These are phyloP conservation scores for Sula dactylatra DNA, from an alignment of 2,113 vertebrate genomes.

Conservation along the genomic window DNA sequence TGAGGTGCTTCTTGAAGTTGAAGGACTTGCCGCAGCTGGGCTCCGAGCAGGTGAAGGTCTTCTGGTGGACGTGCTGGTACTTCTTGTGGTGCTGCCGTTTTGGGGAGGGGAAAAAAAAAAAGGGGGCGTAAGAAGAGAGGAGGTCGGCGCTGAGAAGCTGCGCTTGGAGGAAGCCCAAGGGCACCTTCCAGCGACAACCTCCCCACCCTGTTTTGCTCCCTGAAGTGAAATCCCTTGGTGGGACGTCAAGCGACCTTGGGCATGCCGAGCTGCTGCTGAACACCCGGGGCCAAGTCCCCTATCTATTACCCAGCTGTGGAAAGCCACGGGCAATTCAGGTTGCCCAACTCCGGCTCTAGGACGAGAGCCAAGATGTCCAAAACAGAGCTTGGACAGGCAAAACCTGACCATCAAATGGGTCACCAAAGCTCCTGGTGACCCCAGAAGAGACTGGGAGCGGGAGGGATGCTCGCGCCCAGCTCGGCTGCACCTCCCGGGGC, in stretches of 20 bases:
- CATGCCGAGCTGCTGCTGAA: background rate
- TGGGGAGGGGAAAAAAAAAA: background rate
- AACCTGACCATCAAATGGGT: background rate
- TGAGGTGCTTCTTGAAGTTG: slow-evolving; percentile 85
- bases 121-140: background rate
- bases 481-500: background rate
- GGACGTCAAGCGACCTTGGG: background rate
- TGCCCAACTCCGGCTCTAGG: background rate
- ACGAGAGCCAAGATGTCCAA: background rate
- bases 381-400: rapidly evolving
- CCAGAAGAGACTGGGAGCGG: background rate
- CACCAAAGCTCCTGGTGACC: too few relatives aligned
- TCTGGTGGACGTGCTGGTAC: slow-evolving; percentile 81
- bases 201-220: background rate
- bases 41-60: slow-evolving; percentile 79
- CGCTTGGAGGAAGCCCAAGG: background rate
- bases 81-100: slow-evolving; percentile 76
- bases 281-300: rapidly evolving
- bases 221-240: rapidly evolving
- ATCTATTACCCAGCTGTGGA: background rate
- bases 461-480: background rate
- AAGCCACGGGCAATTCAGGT: background rate
- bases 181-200: background rate
- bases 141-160: background rate
- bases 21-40: slow-evolving; percentile 79